Conservation (phyloP, 2,113 vertebrate species). For the Sakesphorus luctuosus region DNA sequence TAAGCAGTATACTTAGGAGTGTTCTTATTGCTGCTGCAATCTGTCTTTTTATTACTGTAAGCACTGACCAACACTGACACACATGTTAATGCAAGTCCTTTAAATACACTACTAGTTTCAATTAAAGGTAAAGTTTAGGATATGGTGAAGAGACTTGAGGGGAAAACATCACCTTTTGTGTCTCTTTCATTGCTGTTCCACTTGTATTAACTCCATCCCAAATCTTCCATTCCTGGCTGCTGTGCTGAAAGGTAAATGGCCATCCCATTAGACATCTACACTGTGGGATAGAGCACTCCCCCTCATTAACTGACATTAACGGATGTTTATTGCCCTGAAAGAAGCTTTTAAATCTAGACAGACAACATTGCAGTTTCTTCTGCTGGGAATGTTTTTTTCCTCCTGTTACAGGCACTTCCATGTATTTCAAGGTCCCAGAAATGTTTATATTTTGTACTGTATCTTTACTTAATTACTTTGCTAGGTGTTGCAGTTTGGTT, state of each 20-base stretch:
- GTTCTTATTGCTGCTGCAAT: neutral
- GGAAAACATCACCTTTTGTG: neutral
- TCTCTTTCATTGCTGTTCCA: neutral
- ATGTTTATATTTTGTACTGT: neutral
- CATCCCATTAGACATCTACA: neutral
- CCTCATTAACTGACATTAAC: neutral
- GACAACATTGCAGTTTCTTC: neutral
- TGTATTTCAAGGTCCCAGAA: neutral
- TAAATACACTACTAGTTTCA: neutral
- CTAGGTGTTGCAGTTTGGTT: neutral
- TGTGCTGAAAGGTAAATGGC: neutral
- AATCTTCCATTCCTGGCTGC: neutral
- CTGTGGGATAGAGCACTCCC: neutral
- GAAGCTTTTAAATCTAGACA: neutral
- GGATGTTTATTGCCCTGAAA: neutral
- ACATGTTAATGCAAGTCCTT: neutral
- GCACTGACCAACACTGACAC: neutral
- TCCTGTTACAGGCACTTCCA: neutral
- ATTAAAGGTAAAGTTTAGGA: neutral
- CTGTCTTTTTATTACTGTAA: neutral
- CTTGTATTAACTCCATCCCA: neutral
- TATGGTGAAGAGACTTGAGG: neutral
- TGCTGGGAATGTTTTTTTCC: neutral
- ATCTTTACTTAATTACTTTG: neutral
- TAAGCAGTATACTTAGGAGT: neutral